Percentiles rank a stretch among this genome's conserved stretches.
Evolutionary conservation across 2,113 vertebrate species (phyloP).

Genomic region (Dinomys branickii): DNA sequence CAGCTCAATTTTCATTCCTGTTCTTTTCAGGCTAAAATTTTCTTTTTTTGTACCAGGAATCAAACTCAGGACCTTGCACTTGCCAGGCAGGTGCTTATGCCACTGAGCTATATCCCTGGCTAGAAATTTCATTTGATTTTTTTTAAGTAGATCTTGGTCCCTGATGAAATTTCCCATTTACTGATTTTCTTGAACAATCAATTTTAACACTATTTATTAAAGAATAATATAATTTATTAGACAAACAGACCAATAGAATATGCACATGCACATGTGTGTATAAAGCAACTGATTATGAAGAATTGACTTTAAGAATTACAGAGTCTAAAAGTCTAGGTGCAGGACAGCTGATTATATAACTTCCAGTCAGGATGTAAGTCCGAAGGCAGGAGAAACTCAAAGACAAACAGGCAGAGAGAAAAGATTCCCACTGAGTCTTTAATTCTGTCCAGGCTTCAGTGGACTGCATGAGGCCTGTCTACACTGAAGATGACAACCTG

Average conservation of each 20-base stretch:
- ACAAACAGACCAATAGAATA: neutral
- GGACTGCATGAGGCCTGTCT: neutral
- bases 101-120: no score
- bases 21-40: neutral
- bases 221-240: neutral
- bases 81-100: no score
- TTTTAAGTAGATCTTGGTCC: neutral
- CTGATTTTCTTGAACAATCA: neutral
- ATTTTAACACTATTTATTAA: neutral
- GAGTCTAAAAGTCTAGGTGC: neutral
- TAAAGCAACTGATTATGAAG: neutral
- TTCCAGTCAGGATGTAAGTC: neutral
- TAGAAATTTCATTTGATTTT: no score
- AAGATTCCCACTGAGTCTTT: neutral
- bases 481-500: neutral
- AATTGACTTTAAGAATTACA: neutral
- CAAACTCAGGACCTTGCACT: no score
- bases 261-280: neutral
- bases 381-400: neutral
- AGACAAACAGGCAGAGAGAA: neutral
- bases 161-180: neutral
- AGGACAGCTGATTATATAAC: neutral
- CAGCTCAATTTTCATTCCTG: neutral
- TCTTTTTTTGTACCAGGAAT: no score
- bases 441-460: neutral